These are phyloP conservation scores for Pollicipes pollicipes DNA, from an alignment of 1,140 invertebrate genomes.

Conservation along the genomic window DNA sequence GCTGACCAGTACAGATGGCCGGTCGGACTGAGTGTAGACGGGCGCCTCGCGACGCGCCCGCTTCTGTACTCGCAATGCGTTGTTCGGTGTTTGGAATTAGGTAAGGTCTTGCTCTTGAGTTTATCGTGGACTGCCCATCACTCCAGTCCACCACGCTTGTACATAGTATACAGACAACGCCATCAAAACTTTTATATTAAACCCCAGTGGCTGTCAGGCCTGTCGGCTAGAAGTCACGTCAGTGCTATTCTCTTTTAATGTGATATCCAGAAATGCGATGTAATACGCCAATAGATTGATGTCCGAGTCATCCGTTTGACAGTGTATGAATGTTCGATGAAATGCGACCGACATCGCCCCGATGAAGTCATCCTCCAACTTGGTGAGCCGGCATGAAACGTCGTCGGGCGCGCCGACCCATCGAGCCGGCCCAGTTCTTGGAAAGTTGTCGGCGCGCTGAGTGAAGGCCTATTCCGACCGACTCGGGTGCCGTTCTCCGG, in stretches of 20 bases:
- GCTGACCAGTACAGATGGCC: too few species aligned
- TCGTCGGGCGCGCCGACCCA: not conserved
- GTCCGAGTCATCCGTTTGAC: not conserved
- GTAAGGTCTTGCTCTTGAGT: too few species aligned
- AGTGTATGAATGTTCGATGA: not conserved
- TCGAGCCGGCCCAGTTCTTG: not conserved
- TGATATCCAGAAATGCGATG: slow-evolving; percentile 1
- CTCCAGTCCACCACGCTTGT: too few species aligned
- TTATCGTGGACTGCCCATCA: too few species aligned
- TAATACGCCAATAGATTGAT: slow-evolving; percentile 2
- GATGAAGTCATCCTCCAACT: not conserved
- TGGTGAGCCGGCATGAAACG: not conserved
- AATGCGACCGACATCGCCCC: not conserved
- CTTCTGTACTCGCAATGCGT: too few species aligned
- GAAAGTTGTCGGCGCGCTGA: not conserved
- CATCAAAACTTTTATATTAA: slow-evolving; percentile 2
- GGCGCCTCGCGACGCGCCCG: too few species aligned
- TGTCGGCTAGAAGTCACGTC: not conserved
- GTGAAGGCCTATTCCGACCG: not conserved
- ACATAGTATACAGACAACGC: not conserved
- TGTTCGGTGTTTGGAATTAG: too few species aligned
- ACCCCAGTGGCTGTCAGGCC: not conserved
- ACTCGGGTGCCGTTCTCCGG: not conserved
- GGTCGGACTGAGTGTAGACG: too few species aligned
- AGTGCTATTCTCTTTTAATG: not conserved